Evolutionary conservation across 2,113 vertebrate species (phyloP).

Genomic region (Pseudorasbora parva): DNA sequence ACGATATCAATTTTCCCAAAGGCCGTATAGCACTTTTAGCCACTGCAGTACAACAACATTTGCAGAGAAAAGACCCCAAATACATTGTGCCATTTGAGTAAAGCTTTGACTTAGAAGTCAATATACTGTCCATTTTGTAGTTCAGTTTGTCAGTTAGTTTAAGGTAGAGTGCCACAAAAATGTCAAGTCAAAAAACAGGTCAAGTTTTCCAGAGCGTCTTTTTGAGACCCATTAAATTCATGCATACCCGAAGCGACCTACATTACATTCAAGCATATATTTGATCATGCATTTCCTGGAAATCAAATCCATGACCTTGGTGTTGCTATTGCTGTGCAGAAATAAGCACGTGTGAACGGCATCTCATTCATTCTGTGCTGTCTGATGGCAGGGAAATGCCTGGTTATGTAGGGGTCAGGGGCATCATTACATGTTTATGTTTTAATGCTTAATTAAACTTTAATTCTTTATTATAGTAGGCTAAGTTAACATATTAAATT

Average conservation of each 20-base stretch:
- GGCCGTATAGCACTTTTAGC: too few relatives aligned
- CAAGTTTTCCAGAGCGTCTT: too few relatives aligned
- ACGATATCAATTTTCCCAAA: too few relatives aligned
- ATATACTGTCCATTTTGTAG: background rate
- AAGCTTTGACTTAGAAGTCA: background rate
- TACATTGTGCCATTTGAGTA: background rate
- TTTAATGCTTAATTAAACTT: background rate
- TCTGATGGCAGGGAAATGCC: background rate
- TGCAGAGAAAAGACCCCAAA: background rate
- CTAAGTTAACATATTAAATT: background rate
- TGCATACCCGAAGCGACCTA: background rate
- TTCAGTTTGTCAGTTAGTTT: background rate
- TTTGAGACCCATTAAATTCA: background rate
- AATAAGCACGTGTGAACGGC: too few relatives aligned
- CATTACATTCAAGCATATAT: background rate
- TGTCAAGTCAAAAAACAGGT: too few relatives aligned
- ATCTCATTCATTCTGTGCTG: too few relatives aligned
- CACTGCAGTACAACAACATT: background rate
- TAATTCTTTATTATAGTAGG: background rate
- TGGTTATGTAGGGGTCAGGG: background rate
- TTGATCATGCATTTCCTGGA: too few relatives aligned
- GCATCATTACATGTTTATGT: background rate
- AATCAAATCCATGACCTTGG: too few relatives aligned
- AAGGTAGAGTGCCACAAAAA: background rate
- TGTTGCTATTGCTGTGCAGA: too few relatives aligned